Evolutionary conservation across 2,888 invertebrate genomes (phyloP).

Genomic region (Chelonus formosanus): DNA sequence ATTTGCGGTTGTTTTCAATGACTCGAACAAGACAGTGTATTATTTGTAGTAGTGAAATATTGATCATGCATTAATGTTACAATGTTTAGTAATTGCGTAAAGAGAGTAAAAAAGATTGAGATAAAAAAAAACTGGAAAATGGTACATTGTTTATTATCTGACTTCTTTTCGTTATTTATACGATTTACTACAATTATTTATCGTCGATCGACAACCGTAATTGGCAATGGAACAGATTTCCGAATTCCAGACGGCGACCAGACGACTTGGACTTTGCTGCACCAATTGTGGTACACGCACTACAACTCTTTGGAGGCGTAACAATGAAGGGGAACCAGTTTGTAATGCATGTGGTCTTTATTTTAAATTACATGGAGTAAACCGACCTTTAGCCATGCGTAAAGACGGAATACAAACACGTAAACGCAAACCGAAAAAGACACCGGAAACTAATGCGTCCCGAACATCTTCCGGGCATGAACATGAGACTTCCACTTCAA

Average conservation of each 20-base stretch:
- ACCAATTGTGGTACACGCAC: slow-evolving; percentile 97
- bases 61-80: too few relatives aligned
- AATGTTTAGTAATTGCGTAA: slow-evolving; percentile 1
- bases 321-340: slow-evolving; percentile 97
- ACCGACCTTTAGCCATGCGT: slow-evolving; percentile 92
- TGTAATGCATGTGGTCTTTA: slow-evolving; percentile 98
- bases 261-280: slow-evolving; percentile 90
- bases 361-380: slow-evolving; percentile 94
- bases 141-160: neutral
- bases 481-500: slow-evolving; percentile 55
- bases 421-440: slow-evolving; percentile 91
- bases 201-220: slow-evolving; percentile 48
- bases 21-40: too few relatives aligned
- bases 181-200: slow-evolving; percentile 33
- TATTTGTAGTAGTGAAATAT: too few relatives aligned
- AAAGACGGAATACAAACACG: slow-evolving; percentile 97
- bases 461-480: slow-evolving; percentile 46
- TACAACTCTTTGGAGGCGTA: slow-evolving; percentile 97
- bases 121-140: neutral
- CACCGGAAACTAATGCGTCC: slow-evolving; percentile 65
- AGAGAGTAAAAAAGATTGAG: neutral
- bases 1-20: too few relatives aligned
- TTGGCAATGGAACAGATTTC: slow-evolving; percentile 66
- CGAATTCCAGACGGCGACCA: slow-evolving; percentile 78
- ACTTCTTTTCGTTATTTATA: neutral